Conservation (phyloP, 64 coral and sea anemone species). For the Actinia equina region DNA sequence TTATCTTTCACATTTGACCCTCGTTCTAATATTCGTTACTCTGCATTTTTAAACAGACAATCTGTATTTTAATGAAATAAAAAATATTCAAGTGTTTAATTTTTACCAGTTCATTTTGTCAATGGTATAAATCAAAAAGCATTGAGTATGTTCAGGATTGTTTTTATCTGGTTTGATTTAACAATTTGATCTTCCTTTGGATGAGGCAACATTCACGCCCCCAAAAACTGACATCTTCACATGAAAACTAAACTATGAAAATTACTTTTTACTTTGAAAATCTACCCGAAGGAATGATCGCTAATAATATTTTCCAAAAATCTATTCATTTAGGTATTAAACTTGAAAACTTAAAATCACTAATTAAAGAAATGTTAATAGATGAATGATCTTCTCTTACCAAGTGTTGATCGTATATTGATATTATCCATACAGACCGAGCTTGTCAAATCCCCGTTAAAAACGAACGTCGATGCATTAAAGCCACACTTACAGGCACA, state of each 20-base stretch:
- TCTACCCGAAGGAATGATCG: background rate
- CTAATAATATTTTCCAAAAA: too few relatives aligned
- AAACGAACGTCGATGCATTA: background rate
- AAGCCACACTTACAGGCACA: background rate
- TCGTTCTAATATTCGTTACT: too few relatives aligned
- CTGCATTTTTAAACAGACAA: too few relatives aligned
- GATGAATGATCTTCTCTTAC: background rate
- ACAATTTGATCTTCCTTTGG: background rate
- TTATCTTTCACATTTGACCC: background rate
- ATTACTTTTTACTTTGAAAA: background rate
- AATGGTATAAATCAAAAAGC: background rate
- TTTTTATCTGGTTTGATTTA: background rate
- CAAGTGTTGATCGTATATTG: background rate
- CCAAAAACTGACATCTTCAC: background rate
- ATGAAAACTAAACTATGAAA: background rate
- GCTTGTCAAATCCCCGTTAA: background rate
- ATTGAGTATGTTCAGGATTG: background rate
- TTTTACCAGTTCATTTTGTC: background rate
- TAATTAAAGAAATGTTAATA: too few relatives aligned
- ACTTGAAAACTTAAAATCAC: too few relatives aligned
- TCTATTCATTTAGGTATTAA: too few relatives aligned
- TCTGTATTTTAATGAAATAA: too few relatives aligned
- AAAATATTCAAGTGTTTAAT: background rate
- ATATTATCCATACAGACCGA: background rate
- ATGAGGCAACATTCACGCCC: background rate